Evolutionary conservation across 2,888 invertebrate genomes (phyloP), one percentile per base, ranked within the genome.

Genomic region (Tyria jacobaeae): DNA sequence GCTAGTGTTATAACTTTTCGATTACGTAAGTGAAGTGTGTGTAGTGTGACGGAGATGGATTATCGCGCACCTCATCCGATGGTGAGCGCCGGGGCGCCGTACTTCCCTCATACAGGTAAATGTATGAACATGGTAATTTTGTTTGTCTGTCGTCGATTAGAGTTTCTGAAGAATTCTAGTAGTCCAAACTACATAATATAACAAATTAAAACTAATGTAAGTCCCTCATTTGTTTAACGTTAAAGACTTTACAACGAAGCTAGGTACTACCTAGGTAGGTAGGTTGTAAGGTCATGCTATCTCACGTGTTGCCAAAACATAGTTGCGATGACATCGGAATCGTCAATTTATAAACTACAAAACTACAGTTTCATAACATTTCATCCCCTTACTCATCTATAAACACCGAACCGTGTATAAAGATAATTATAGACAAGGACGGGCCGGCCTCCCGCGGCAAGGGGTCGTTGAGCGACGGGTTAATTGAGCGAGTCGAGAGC

Each of bases 41-140:
- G 73, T 77, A 79, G 84, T 84, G 63, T 64, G 48, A 51, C 62
- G 76, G 74, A 76, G 71, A 94, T 94, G 94, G 94, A 94, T 78
- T 94, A 93, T 79, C 89, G 94, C 49, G 90, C 90, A 64, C 92
- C 93, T 39, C 87, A 88, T 76, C 92, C 94, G 64, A 80, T 86
- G 81, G 83, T 87, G 84, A 89, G 83, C 87, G 86, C 83, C 83
- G 91, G 89, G 70, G 72, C 89, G 75, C 88, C 91, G 62, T 92
- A 89, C 91, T 91, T 87, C 78, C 87, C 88, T 10, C 90, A 88
- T 62, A 83, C 92, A 91, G 94, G 94, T 94, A 88, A 83, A 79
- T 62, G 56, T 57, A 49, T 49, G 47, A 24, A 48, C 17, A 17
- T 48, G 24, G 48, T 52, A 15, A 21, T 15, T 44, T 24, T 35